phyloP scores from a whole-genome alignment of 2,113 vertebrate species.

The Lichenostomus cassidix region DNA sequence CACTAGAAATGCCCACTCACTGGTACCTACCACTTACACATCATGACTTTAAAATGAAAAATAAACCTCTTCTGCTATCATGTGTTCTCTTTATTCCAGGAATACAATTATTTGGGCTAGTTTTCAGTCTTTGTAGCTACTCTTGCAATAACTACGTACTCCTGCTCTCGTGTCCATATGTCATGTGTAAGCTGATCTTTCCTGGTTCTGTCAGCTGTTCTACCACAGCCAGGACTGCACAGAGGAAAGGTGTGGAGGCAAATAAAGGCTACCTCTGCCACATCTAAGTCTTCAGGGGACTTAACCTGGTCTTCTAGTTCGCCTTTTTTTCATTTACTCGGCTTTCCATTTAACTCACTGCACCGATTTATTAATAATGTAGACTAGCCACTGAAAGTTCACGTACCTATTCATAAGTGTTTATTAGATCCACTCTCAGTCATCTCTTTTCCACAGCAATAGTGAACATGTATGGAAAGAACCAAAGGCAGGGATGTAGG shows the following conservation, averaged over 20 bases:
- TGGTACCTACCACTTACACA: not conserved
- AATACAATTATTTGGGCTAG: not conserved
- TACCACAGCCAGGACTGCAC: not conserved
- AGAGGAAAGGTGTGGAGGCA: not conserved
- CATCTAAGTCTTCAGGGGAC: not conserved
- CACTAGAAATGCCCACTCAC: not conserved
- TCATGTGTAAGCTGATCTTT: not conserved
- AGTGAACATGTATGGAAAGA: not conserved
- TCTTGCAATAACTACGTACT: accelerated
- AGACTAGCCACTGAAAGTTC: not conserved
- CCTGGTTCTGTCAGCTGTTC: not conserved
- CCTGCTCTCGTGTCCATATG: accelerated
- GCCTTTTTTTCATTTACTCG: not conserved
- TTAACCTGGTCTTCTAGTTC: not conserved
- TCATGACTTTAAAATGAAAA: not conserved
- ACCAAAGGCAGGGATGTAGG: not conserved
- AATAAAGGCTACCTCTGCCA: not conserved
- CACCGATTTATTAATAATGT: not conserved
- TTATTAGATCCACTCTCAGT: not conserved
- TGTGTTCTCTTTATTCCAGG: not conserved
- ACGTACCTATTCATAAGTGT: not conserved
- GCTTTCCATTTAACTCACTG: not conserved
- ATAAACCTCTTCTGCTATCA: not conserved
- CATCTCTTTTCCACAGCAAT: not conserved
- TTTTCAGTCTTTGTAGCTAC: not conserved